Evolutionary conservation across 2,113 vertebrate genomes (phyloP).

Genomic region (Lampris megalopsis): DNA sequence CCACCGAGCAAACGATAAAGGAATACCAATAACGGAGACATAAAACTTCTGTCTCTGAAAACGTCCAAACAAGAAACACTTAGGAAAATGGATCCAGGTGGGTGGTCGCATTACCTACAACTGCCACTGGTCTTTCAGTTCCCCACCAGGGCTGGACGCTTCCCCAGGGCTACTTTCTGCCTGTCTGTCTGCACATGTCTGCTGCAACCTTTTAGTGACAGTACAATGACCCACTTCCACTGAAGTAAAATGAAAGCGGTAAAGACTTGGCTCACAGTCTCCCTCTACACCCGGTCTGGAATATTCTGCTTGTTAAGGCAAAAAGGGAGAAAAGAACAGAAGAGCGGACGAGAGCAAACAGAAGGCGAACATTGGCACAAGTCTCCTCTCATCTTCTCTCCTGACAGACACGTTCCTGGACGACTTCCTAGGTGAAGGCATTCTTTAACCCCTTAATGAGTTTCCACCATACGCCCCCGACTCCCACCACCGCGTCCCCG

Average conservation of each 20-base stretch:
- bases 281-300: conserved; percentile 39
- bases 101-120: conserved; percentile 76
- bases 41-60: conserved; percentile 25
- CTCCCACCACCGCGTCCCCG: conserved; percentile 6
- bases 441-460: conserved; percentile 63
- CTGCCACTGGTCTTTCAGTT: conserved; percentile 76
- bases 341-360: conserved; percentile 40
- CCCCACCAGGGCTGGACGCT: conserved; percentile 44
- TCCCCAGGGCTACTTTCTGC: conserved; percentile 41
- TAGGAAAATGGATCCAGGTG: conserved; percentile 32
- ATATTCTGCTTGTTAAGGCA: conserved; percentile 52
- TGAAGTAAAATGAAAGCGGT: conserved; percentile 79
- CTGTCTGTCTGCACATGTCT: conserved; percentile 47
- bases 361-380: conserved; percentile 36
- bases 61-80: conserved; percentile 33
- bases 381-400: conserved; percentile 50
- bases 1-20: background rate
- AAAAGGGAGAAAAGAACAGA: conserved; percentile 34
- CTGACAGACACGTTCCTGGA: conserved; percentile 55
- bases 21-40: conserved; percentile 24
- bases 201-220: conserved; percentile 51
- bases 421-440: conserved; percentile 56
- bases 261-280: conserved; percentile 36
- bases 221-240: conserved; percentile 70
- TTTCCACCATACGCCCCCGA: background rate